phyloP scores from a whole-genome alignment of 2,797 vertebrate genomes.

The Lemur catta region DNA sequence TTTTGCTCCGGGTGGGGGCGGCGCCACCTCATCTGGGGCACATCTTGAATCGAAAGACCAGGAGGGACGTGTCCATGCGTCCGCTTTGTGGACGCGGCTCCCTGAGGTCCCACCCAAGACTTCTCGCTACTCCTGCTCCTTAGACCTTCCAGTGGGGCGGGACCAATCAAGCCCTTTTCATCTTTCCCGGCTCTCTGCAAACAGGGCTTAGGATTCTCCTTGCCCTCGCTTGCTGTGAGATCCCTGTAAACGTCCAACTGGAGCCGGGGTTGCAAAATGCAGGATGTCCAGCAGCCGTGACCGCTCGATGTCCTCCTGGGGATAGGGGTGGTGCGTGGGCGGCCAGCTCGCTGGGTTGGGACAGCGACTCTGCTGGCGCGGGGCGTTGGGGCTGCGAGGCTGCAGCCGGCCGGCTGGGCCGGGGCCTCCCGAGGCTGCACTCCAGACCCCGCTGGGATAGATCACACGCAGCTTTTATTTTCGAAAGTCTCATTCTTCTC shows the following conservation, averaged over 20 bases:
- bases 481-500: neutral
- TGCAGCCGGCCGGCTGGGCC: too few relatives aligned
- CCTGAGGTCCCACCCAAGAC: neutral
- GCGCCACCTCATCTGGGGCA: neutral
- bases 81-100: neutral
- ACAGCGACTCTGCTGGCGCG: neutral
- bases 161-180: neutral
- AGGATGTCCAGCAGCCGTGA: neutral
- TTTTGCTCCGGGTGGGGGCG: neutral
- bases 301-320: neutral
- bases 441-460: neutral
- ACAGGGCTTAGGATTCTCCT: neutral
- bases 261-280: neutral
- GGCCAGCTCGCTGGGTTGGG: neutral
- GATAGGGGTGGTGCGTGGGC: neutral
- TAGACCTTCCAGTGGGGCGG: neutral
- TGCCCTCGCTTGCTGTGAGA: neutral
- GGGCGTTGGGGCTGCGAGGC: neutral
- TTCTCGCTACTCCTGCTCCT: neutral
- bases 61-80: neutral
- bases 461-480: neutral
- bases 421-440: neutral
- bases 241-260: neutral
- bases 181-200: neutral
- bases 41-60: neutral